Base-by-base conservation (phyloP, 2,113 vertebrate genomes). In the Willisornis vidua region DNA sequence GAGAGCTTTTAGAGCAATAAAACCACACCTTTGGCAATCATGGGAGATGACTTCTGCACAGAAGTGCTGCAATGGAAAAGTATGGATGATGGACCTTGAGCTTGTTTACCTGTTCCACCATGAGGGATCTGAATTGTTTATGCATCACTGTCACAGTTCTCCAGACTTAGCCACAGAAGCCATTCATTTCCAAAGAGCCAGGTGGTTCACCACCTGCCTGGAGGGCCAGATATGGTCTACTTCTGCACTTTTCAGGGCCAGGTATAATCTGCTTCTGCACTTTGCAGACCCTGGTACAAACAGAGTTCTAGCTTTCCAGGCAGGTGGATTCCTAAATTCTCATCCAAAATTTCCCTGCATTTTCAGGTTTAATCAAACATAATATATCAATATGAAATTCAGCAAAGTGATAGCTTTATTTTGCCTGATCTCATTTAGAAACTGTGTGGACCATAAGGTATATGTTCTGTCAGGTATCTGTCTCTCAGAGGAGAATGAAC, bases 1-100 rank as follows among this genome's bases (percentile, higher is more conserved):
- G 90, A 96, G 85, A 82, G 88, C 93, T 98, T 97, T 98, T 59
- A 97, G 85, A 85, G 85, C 94, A 94, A 90, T 90, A 93, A 97
- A 97, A 97, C 96, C 85, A 43, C 37, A 84, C 88, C 91, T 93
- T 96, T 96, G 85, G 78, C 87, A 97, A 96, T 97, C 94, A 90
- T 1, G 2, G 55, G 61, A 67, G 66, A 78, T 96, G 94, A 94
- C 96, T 97, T 96, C 91, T 87, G 39, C 74, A 77, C 37, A 63
- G 89, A 96, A 91, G 67, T 35, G 33, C 82, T 57, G 51, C 59
- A 87, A 31, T 62, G 52, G 89, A 39, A 63, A 91, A 89, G 92
- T 88, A 82, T 58, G 86, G 91, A 83, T 35, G 41, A 72, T 23
- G 74, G 93, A 65, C 68, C 35, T 80, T 77, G 31, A 94, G 57